Evolutionary conservation across 1,140 invertebrate species (phyloP).

Genomic region (Chymomyza costata): DNA sequence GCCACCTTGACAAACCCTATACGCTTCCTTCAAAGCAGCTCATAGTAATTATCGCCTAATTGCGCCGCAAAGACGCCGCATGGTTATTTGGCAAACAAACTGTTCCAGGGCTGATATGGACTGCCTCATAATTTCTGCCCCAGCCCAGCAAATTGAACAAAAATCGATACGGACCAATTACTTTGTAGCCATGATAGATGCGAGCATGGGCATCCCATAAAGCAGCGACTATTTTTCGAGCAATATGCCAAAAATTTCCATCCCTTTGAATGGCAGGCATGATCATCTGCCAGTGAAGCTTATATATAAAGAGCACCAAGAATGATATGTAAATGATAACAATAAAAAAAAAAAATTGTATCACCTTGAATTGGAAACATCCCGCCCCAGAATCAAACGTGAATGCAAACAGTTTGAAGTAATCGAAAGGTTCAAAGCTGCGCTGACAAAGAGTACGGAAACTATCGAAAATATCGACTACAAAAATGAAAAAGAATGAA

Average conservation of each 20-base stretch:
- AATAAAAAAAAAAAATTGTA: too few relatives aligned
- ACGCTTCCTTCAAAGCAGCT: constrained; percentile 93
- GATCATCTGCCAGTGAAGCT: constrained; percentile 48
- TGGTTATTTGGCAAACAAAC: constrained; percentile 94
- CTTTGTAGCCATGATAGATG: constrained; percentile 96
- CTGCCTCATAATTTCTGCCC: constrained; percentile 85
- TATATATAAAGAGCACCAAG: too few relatives aligned
- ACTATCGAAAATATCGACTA: too few relatives aligned
- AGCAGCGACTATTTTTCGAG: constrained; percentile 85
- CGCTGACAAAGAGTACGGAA: too few relatives aligned
- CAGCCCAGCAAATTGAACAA: constrained; percentile 93
- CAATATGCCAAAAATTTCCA: constrained; percentile 84
- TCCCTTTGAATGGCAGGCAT: constrained; percentile 75
- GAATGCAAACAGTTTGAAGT: too few relatives aligned
- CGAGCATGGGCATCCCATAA: constrained; percentile 95
- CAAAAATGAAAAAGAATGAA: too few relatives aligned
- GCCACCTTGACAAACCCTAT: constrained; percentile 98
- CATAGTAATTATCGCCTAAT: constrained; percentile 93
- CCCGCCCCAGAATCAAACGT: too few relatives aligned
- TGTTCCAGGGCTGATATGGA: constrained; percentile 94
- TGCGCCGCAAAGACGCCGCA: constrained; percentile 97
- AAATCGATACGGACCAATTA: constrained; percentile 92
- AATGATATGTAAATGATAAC: too few relatives aligned
- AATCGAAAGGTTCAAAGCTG: too few relatives aligned
- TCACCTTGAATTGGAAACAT: too few relatives aligned